Conservation (phyloP, 2,888 invertebrate genomes). For the Thyatira batis region DNA sequence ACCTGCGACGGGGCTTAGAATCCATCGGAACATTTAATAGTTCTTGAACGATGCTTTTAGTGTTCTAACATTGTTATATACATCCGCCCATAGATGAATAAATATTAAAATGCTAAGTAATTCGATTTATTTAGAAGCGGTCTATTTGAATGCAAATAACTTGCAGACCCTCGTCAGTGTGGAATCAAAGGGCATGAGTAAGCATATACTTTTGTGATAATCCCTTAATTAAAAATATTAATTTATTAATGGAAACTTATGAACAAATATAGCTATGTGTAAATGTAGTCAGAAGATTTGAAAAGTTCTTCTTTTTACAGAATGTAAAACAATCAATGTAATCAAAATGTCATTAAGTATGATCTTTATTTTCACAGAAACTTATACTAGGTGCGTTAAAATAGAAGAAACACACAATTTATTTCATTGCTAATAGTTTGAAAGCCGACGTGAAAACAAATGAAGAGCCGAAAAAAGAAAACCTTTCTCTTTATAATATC, state of each 20-base stretch:
- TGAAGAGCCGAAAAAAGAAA: not conserved
- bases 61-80: not conserved
- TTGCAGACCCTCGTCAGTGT: not conserved
- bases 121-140: not conserved
- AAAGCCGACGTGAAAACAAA: not conserved
- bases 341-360: too few species aligned
- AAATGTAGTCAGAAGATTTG: too few species aligned
- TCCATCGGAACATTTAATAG: not conserved
- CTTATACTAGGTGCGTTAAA: too few species aligned
- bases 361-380: too few species aligned
- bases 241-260: too few species aligned
- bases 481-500: not conserved
- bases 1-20: conserved; percentile 12
- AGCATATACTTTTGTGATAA: too few species aligned
- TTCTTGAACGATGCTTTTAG: not conserved
- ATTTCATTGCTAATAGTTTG: not conserved
- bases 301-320: too few species aligned
- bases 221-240: too few species aligned
- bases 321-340: too few species aligned
- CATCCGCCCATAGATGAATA: not conserved
- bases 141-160: not conserved
- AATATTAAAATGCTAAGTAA: not conserved
- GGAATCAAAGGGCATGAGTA: too few species aligned
- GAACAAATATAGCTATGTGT: too few species aligned
- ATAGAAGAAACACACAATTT: not conserved